These are phyloP conservation scores for Muscidifurax raptorellus DNA, from an alignment of 1,140 invertebrate genomes.

Conservation along the genomic window DNA sequence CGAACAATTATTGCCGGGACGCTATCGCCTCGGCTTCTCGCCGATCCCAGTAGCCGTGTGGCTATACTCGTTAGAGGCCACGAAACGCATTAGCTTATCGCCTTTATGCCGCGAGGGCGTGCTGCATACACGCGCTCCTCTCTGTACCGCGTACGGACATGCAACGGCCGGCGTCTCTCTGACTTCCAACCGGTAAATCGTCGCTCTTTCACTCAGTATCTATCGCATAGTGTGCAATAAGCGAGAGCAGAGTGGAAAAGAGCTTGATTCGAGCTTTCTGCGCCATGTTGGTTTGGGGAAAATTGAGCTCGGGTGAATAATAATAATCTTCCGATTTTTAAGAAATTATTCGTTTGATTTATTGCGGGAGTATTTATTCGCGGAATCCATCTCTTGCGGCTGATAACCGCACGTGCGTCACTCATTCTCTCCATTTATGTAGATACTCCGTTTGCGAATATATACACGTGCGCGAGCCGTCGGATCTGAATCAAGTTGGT, in stretches of 20 bases:
- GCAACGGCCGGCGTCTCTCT: conserved; percentile 13
- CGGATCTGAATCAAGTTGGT: conserved; percentile 37
- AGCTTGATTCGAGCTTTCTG: neutral
- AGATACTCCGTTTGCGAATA: neutral
- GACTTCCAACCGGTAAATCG: neutral
- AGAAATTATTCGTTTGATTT: neutral
- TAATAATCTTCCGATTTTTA: too few relatives aligned
- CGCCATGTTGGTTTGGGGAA: neutral
- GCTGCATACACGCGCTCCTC: neutral
- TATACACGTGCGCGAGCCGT: neutral
- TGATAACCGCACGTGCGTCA: conserved; percentile 1
- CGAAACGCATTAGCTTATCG: conserved; percentile 67
- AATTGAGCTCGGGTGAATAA: neutral
- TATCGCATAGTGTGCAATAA: neutral
- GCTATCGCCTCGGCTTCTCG: neutral
- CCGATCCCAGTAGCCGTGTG: neutral
- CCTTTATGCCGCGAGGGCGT: conserved; percentile 4
- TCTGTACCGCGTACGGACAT: neutral
- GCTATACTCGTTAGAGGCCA: conserved; percentile 61
- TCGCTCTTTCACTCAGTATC: neutral
- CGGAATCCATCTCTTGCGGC: neutral
- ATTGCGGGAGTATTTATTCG: neutral
- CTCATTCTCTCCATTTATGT: neutral
- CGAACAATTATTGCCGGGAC: neutral
- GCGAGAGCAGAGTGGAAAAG: too few relatives aligned